Base-by-base conservation (phyloP, 2,113 vertebrate genomes). In the Marmota flaviventris region DNA sequence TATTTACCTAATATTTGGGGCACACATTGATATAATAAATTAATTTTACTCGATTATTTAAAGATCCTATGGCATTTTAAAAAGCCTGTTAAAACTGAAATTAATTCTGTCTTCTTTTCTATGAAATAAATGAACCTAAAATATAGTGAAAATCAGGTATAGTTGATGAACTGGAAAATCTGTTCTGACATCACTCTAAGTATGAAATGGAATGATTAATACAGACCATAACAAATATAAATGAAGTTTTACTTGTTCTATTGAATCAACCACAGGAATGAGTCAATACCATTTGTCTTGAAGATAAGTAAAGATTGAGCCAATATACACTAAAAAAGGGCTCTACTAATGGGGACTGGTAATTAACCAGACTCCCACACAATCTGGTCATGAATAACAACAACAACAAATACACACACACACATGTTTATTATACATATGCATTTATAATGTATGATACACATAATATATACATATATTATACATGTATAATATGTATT, bases 181-280 rank as follows among this genome's bases (percentile, higher is more conserved):
- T 45, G 45, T 45, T 45, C 45, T 45, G 45, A 45, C 45, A 45
- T 45, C 45, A 45, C 45, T 45, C 45, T 65, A 85, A 92, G 81
- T 93, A 81, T 94, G 84, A 91, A 94, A 91, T 79, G 39, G 70
- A 65, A 92, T 97, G 65, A 95, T 96, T 93, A 97, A 94, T 87
- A 61, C 48, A 69, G 58, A 76, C 79, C 56, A 58, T 95, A 98
- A 97, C 94, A 91, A 97, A 95, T 92, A 97, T 85, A 96, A 96
- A 98, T 96, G 58, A 94, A 94, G 67, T 83, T 87, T 76, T 96
- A 96, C 86, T 76, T 96, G 58, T 56, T 86, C 67, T 95, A 82
- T 90, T 96, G 97, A 94, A 58, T 92, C 67, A 94, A 77, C 42
- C 84, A 93, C 53, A 75, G 76, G 76, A 87, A 93, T 93, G 58